Evolutionary conservation across 2,888 invertebrate species (phyloP).

Genomic region (Andrena chrysosceles): DNA sequence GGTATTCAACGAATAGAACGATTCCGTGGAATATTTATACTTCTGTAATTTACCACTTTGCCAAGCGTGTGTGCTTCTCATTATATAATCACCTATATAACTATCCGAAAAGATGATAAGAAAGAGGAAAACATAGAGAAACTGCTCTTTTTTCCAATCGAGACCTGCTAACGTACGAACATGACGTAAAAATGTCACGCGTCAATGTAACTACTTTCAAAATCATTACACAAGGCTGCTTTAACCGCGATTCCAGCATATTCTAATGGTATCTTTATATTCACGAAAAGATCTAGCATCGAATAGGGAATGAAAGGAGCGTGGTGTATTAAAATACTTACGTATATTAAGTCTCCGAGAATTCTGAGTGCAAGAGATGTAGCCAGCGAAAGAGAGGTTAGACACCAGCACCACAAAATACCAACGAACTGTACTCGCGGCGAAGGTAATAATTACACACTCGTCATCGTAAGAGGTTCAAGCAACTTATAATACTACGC

Average conservation of each 20-base stretch:
- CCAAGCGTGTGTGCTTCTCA: background rate
- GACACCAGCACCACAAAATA: background rate
- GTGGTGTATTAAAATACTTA: slow-evolving; percentile 24
- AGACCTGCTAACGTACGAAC: background rate
- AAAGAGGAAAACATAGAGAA: background rate
- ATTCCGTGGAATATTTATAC: background rate
- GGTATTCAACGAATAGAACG: background rate
- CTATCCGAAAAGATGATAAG: background rate
- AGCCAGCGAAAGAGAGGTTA: slow-evolving; percentile 34
- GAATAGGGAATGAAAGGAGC: background rate
- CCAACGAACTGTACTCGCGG: background rate
- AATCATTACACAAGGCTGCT: background rate
- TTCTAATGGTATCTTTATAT: background rate
- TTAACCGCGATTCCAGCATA: background rate
- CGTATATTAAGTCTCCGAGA: slow-evolving; percentile 2
- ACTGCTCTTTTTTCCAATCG: slow-evolving; percentile 1
- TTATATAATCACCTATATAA: slow-evolving; percentile 6
- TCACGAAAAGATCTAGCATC: too few relatives aligned
- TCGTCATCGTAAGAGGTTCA: background rate
- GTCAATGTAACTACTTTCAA: slow-evolving; percentile 10
- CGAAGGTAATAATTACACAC: slow-evolving; percentile 1
- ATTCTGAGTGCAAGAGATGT: background rate
- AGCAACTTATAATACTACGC: background rate
- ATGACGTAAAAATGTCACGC: slow-evolving; percentile 40
- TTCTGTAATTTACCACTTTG: background rate